These are phyloP conservation scores for Thaleichthys pacificus DNA, from an alignment of 2,797 vertebrate species.

Conservation along the genomic window DNA sequence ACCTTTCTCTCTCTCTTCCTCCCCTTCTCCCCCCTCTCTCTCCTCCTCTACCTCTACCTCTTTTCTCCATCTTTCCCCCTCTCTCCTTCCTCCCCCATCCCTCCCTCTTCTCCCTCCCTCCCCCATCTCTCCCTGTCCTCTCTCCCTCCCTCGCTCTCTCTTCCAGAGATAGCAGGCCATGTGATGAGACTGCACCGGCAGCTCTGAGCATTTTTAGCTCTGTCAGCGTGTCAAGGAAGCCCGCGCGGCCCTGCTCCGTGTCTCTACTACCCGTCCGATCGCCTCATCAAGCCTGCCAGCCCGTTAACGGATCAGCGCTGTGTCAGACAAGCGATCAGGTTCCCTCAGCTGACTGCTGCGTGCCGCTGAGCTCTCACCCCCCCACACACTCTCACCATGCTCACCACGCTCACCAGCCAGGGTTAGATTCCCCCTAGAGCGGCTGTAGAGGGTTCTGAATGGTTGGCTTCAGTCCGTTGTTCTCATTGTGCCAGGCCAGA, in stretches of 20 bases:
- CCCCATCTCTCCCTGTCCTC: no score
- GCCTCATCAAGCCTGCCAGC: background rate
- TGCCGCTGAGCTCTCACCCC: background rate
- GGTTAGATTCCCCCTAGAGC: no score
- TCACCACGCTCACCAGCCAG: no score
- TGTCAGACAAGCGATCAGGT: slow-evolving; percentile 20
- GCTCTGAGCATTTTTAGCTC: slow-evolving; percentile 21
- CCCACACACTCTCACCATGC: background rate
- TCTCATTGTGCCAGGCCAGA: no score
- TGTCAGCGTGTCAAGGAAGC: slow-evolving; percentile 3
- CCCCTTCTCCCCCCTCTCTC: no score
- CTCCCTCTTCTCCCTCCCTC: background rate
- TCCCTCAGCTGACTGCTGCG: slow-evolving; percentile 15
- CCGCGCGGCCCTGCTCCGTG: no score
- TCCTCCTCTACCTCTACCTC: no score
- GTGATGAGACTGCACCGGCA: background rate
- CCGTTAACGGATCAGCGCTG: slow-evolving; percentile 5
- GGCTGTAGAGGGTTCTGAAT: no score
- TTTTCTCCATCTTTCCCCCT: no score
- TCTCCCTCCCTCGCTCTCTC: background rate
- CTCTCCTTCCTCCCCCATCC: background rate
- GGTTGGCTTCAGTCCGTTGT: no score
- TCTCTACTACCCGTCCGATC: background rate
- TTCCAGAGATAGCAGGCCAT: background rate
- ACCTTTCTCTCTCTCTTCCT: no score